Base-by-base conservation (phyloP, 2,113 vertebrate genomes). In the Eleginops maclovinus region DNA sequence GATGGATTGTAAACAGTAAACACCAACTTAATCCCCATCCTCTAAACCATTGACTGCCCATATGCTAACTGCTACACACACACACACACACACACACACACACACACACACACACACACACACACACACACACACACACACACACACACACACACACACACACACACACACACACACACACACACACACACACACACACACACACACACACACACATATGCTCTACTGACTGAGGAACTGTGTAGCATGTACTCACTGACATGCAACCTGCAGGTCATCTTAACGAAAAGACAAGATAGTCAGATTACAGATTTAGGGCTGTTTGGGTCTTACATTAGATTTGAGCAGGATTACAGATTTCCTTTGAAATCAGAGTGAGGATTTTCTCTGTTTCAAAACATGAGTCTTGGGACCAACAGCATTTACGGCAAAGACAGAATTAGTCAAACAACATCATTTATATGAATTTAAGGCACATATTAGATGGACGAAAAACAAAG, bases 11-110 rank as follows among this genome's bases (percentile, higher is more conserved):
- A 59, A 72, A 75, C 68, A 71, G 24, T 67, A 55, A 72, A 75
- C 65, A 71, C 62, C 61, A 72, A 79, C 68, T 47, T 89, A 85
- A 89, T 88, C 72, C 51, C 15, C 14, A 17, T 46, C 44, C 44
- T 31, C 36, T 58, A 78, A 89, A 89, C 64, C 62, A 72, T 6
- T 56, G 54, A 83, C 65, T 53, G 79, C 16, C 68, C 74, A 84
- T 81, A 83, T 88, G 79, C 61, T 79, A 59, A 78, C 64, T 59
- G 36, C 31, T 0, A 64, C 36, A 49, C 69, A 24, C 63, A 65
- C 50, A 59, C 40, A 68, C 36, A 54, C 31, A 51, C n/a, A 55
- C 59, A 73, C 68, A 62, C 68, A 69, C 28, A 69, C 22, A 74
- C 47, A 24, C 40, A 56, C 24, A 31, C 62, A 82, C 56, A 73